Evolutionary conservation across 2,113 vertebrate genomes (phyloP).

Genomic region (Dromaius novaehollandiae): DNA sequence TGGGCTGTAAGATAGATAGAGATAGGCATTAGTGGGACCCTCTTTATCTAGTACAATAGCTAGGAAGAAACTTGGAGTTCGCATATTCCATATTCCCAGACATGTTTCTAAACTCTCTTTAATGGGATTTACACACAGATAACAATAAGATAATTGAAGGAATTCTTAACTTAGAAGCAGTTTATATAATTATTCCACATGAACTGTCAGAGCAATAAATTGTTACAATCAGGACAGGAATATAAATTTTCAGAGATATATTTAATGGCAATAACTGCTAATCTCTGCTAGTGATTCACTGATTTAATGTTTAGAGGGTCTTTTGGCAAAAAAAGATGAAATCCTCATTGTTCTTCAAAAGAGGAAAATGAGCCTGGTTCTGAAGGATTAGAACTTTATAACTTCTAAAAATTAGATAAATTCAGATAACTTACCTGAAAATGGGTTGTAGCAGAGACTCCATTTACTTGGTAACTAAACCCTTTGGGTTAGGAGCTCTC

Average conservation of each 20-base stretch:
- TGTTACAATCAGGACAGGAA: neutral
- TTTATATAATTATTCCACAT: neutral
- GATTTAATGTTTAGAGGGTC: neutral
- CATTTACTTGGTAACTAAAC: neutral
- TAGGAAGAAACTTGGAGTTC: neutral
- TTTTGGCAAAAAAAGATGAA: neutral
- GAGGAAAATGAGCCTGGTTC: neutral
- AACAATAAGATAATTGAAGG: neutral
- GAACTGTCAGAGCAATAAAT: neutral
- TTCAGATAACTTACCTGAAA: neutral
- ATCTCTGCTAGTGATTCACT: neutral
- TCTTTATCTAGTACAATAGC: neutral
- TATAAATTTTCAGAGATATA: neutral
- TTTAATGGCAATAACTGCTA: neutral
- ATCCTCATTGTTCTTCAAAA: neutral
- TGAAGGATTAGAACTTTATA: neutral
- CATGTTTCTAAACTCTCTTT: neutral
- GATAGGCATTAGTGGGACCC: neutral
- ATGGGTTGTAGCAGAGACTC: neutral
- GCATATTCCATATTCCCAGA: neutral
- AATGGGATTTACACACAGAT: neutral
- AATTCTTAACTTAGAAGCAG: conserved; percentile 21
- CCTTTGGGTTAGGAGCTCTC: neutral
- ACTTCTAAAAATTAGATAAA: neutral
- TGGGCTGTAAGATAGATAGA: neutral